A percentile compares a stretch with the other conserved stretches of the same genome.
These are phyloP conservation scores for Clamator glandarius DNA, from an alignment of 2,797 vertebrate genomes.

Conservation along the genomic window DNA sequence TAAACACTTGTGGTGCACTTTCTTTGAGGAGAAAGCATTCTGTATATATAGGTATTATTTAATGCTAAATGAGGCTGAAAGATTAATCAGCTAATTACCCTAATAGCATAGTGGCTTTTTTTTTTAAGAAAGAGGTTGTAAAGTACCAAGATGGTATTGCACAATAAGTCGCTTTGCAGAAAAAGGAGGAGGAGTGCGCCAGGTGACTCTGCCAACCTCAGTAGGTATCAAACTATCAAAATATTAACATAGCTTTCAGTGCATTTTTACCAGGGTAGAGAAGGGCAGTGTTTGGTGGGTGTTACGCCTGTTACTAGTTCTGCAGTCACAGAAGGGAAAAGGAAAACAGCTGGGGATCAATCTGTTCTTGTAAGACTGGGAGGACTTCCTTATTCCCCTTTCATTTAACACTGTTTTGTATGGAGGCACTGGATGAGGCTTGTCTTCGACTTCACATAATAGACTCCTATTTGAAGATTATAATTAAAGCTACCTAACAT, in stretches of 20 bases:
- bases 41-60: conserved; percentile 39
- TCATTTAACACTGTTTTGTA: not conserved
- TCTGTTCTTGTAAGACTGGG: not conserved
- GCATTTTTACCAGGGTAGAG: not conserved
- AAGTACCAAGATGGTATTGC: not conserved
- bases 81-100: conserved; percentile 34
- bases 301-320: not conserved
- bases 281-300: not conserved
- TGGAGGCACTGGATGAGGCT: not conserved
- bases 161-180: not conserved
- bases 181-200: not conserved
- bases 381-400: not conserved
- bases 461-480: not conserved
- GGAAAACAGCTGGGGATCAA: not conserved
- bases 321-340: not conserved
- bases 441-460: not conserved
- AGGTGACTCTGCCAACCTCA: not conserved
- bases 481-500: not conserved
- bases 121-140: not conserved
- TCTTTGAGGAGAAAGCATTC: conserved; percentile 4
- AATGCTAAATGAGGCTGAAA: conserved; percentile 20
- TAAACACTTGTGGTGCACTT: conserved; percentile 43
- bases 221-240: not conserved
- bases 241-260: not conserved
- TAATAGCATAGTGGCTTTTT: not conserved